Evolutionary conservation across 2,113 vertebrate species (phyloP), one percentile per base, ranked within the genome.

Genomic region (Dasyurus viverrinus): DNA sequence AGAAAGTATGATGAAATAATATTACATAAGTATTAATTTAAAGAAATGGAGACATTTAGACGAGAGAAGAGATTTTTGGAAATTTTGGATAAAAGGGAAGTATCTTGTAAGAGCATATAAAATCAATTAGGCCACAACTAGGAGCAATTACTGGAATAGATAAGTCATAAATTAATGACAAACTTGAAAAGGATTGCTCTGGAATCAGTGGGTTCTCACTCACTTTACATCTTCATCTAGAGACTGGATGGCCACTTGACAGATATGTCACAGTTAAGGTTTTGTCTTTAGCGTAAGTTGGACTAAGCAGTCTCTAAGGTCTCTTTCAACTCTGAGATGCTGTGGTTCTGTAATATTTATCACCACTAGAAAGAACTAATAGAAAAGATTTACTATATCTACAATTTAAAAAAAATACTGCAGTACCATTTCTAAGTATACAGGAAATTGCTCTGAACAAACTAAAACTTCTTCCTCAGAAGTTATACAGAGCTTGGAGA

Each of bases 281-380:
- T 76, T 10, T 57, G 14, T 76, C 12, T 76, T 76, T 76, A 76
- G 60, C 12, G 16, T 36, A 76, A 76, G 14, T n/a, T 76, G 60
- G 36, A n/a, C 36, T 76, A n/a, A 16, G 36, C 6, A 16, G 14
- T 76, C 36, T 76, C 60, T 76, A n/a, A 76, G 50, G 50, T 52
- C 50, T 6, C 9, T 52, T 52, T 52, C 50, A 52, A 52, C 36
- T 76, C 60, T 76, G 26, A 76, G 36, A 19, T n/a, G 60, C 30
- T 76, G 30, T 76, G 36, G 36, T 76, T 76, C 60, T 19, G 19
- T n/a, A n/a, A 76, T 76, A 76, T 68, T 68, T 94, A 23, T 54
- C 53, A 47, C 93, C 14, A 76, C 30, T 89, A 50, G 57, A 60
- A 96, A n/a, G 23, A 46, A 53, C 76, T 90, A 25, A 93, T 53